Percentiles rank a stretch among this genome's conserved stretches.
phyloP scores from a whole-genome alignment of 2,797 vertebrate genomes.

The Pipistrellus kuhlii region DNA sequence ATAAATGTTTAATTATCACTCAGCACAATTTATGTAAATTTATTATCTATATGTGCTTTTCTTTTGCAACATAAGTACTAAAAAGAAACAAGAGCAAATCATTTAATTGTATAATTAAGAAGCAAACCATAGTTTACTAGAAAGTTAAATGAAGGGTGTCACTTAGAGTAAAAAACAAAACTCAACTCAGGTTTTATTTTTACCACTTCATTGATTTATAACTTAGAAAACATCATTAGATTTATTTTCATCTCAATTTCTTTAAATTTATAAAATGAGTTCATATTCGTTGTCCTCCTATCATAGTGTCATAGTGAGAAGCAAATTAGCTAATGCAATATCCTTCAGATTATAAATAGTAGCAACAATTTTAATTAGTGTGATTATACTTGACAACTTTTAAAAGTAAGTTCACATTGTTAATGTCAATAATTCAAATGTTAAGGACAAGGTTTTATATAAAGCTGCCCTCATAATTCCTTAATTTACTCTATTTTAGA shows the following conservation, averaged over 20 bases:
- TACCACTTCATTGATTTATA: background rate
- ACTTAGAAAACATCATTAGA: background rate
- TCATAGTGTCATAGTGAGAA: background rate
- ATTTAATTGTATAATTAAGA: background rate
- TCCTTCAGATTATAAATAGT: constrained; percentile 24
- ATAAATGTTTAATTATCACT: background rate
- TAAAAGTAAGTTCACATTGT: background rate
- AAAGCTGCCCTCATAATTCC: background rate
- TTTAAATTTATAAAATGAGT: background rate
- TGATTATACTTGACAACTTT: constrained; percentile 44
- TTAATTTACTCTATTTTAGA: constrained; percentile 28
- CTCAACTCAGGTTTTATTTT: background rate
- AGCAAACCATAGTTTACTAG: background rate
- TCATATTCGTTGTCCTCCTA: background rate
- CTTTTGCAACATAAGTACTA: background rate
- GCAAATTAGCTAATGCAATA: constrained; percentile 51
- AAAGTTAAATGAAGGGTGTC: background rate
- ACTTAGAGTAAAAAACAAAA: background rate
- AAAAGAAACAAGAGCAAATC: background rate
- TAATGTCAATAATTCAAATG: constrained; percentile 38
- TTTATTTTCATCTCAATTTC: constrained; percentile 11
- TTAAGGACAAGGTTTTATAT: background rate
- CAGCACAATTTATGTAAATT: background rate
- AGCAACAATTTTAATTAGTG: constrained; percentile 37
- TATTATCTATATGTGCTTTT: background rate